These are phyloP conservation scores for Cotesia congregata DNA, from an alignment of 2,888 invertebrate species.

Conservation along the genomic window DNA sequence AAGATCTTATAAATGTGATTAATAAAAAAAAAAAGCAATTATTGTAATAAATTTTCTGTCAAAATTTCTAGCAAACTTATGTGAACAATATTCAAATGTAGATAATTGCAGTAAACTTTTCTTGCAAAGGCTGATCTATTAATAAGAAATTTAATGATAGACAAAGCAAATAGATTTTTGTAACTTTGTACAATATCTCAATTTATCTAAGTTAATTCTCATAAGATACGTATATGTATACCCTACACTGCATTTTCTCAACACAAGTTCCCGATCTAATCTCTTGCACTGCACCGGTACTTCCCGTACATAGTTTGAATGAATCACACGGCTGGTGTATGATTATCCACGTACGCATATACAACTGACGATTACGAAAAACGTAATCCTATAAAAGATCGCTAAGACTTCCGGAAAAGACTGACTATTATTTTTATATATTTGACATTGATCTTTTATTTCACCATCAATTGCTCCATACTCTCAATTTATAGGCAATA, in stretches of 20 bases:
- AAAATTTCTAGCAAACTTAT: no score
- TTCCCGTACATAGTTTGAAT: conserved; percentile 37
- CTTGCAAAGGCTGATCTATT: background rate
- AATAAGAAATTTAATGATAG: background rate
- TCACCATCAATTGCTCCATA: background rate
- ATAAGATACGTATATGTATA: background rate
- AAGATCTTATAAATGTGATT: no score
- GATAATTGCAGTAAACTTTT: background rate
- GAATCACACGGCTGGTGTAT: conserved; percentile 37
- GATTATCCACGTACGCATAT: conserved; percentile 39
- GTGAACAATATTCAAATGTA: background rate
- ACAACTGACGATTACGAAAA: conserved; percentile 36
- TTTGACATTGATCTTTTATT: conserved; percentile 1
- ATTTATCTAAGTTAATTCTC: conserved; percentile 4
- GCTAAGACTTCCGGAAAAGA: conserved; percentile 35
- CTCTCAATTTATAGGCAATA: background rate
- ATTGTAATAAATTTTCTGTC: no score
- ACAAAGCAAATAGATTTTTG: background rate
- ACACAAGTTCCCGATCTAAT: conserved; percentile 19
- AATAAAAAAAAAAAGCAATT: no score
- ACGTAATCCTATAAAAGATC: conserved; percentile 23
- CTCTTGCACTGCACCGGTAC: conserved; percentile 31
- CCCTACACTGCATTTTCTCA: conserved; percentile 4
- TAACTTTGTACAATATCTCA: background rate
- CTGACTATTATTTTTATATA: conserved; percentile 4